These are phyloP conservation scores for Psilopsiagon aurifrons DNA, from an alignment of 2,113 vertebrate genomes.

Conservation along the genomic window DNA sequence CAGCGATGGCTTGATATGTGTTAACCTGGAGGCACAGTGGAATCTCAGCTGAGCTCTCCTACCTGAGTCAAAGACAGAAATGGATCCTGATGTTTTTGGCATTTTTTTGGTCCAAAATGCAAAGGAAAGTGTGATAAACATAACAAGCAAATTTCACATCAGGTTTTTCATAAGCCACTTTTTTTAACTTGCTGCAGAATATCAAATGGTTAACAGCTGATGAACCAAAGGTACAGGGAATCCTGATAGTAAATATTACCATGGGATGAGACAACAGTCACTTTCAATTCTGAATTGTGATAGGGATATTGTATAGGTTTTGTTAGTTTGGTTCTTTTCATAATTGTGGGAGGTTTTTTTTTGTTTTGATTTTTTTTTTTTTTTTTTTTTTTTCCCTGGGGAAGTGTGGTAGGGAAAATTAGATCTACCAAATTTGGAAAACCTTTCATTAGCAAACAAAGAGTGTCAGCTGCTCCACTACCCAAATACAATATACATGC, in stretches of 20 bases:
- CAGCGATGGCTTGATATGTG: rapidly evolving
- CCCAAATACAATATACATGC: background rate
- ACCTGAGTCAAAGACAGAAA: background rate
- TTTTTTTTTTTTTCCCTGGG: background rate
- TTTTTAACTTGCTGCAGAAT: background rate
- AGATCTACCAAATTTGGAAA: background rate
- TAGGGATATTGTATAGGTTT: background rate
- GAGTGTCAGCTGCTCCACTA: background rate
- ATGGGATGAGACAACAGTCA: background rate
- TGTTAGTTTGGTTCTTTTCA: background rate
- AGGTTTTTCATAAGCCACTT: background rate
- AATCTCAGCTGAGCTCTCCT: background rate
- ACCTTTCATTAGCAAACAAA: background rate
- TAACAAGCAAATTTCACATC: background rate
- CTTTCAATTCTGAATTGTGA: background rate
- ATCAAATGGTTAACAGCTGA: background rate
- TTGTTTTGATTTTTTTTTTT: no score
- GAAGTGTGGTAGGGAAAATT: background rate
- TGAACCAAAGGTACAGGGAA: background rate
- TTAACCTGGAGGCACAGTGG: background rate
- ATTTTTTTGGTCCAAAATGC: background rate
- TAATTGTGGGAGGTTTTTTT: background rate
- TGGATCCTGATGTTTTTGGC: background rate
- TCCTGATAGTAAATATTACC: background rate
- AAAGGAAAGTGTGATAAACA: background rate